Evolutionary conservation across 2,888 invertebrate genomes (phyloP).

Genomic region (Eubasilissa splendida): DNA sequence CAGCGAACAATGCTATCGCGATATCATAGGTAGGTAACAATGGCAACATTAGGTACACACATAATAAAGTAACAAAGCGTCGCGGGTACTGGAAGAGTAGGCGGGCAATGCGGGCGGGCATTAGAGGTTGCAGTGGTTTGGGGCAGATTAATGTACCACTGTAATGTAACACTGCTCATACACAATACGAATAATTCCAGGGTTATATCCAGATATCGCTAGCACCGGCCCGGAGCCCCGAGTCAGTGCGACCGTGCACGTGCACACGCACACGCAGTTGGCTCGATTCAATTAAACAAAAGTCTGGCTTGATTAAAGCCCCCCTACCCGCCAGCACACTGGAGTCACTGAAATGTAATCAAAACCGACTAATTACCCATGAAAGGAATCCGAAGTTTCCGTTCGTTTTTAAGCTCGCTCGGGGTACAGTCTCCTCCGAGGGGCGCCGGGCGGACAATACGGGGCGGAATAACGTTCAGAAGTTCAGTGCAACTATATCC

Average conservation of each 20-base stretch:
- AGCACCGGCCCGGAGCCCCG: background rate
- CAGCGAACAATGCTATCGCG: no score
- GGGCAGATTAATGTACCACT: slow-evolving; percentile 1
- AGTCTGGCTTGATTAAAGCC: slow-evolving; percentile 48
- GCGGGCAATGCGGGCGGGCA: background rate
- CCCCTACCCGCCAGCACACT: slow-evolving; percentile 33
- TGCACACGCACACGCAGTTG: slow-evolving; percentile 16
- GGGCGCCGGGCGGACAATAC: background rate
- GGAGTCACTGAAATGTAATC: slow-evolving; percentile 55
- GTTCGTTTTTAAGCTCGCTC: slow-evolving; percentile 53
- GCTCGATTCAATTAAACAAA: slow-evolving; percentile 37
- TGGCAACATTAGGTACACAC: no score
- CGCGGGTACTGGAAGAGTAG: background rate
- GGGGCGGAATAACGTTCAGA: no score
- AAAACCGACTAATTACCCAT: slow-evolving; percentile 58
- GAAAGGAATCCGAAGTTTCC: slow-evolving; percentile 58
- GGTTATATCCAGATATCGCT: slow-evolving; percentile 34
- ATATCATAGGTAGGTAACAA: no score
- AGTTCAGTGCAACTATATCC: no score
- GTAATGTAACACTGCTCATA: background rate
- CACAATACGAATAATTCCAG: background rate
- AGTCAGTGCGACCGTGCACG: background rate
- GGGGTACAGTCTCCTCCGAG: slow-evolving; percentile 26
- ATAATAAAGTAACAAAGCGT: no score
- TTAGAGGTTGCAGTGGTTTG: background rate